phyloP scores from a whole-genome alignment of 2,888 invertebrate species.

The Drosophila longiperda region DNA sequence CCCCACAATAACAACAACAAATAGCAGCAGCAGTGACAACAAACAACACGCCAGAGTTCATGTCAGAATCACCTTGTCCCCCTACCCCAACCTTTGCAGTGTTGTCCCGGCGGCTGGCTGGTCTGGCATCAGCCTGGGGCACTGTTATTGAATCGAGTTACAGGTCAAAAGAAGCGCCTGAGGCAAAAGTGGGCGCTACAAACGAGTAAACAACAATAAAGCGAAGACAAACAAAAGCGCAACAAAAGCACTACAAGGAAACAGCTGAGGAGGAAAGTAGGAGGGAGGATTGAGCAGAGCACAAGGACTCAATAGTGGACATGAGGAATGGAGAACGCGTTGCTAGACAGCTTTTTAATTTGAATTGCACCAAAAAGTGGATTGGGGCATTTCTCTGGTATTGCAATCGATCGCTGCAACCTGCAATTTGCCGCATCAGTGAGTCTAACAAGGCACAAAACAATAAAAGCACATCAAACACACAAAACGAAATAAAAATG shows the following conservation, averaged over 20 bases:
- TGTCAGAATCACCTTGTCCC: slow-evolving; percentile 8
- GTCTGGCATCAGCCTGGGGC: slow-evolving; percentile 28
- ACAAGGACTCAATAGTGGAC: slow-evolving; percentile 29
- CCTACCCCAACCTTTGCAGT: background rate
- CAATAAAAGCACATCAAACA: slow-evolving; percentile 15
- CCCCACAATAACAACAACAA: slow-evolving; percentile 31
- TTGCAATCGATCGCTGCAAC: slow-evolving; percentile 73
- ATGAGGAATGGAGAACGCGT: slow-evolving; percentile 73
- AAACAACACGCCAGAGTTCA: slow-evolving; percentile 57
- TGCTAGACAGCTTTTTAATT: slow-evolving; percentile 81
- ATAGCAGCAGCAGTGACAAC: slow-evolving; percentile 14
- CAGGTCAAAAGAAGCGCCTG: slow-evolving; percentile 74
- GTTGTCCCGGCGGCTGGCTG: slow-evolving; percentile 3
- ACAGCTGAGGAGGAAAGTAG: background rate
- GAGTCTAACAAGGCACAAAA: slow-evolving; percentile 28
- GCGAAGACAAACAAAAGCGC: slow-evolving; percentile 78
- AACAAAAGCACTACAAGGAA: slow-evolving; percentile 46
- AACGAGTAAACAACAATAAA: slow-evolving; percentile 79
- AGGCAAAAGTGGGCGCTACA: slow-evolving; percentile 64
- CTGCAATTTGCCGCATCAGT: slow-evolving; percentile 76
- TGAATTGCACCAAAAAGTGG: slow-evolving; percentile 59
- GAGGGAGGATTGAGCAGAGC: background rate
- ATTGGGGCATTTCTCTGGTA: slow-evolving; percentile 27
- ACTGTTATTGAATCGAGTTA: slow-evolving; percentile 73
- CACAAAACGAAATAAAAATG: slow-evolving; percentile 17